Conservation (phyloP, 1,140 invertebrate species). For the Sarcophaga peregrina region DNA sequence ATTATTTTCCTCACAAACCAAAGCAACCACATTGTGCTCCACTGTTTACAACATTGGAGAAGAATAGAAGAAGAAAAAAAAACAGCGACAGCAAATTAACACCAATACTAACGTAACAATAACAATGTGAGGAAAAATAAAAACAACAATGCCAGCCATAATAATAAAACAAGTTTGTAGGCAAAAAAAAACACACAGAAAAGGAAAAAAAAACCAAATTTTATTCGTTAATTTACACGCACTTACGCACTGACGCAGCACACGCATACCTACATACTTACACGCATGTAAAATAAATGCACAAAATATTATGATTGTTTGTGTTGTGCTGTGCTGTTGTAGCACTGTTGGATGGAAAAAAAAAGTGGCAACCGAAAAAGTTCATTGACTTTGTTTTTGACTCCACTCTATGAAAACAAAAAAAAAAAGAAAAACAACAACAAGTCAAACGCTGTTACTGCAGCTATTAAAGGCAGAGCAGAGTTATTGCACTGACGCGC, state of each 20-base stretch:
- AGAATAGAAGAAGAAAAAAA: not conserved
- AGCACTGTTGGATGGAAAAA: not conserved
- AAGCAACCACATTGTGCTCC: not conserved
- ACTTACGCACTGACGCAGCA: not conserved
- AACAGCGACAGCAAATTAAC: slow-evolving; percentile 5
- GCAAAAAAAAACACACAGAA: slow-evolving; percentile 20
- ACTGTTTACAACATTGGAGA: not conserved
- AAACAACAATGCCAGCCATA: not conserved
- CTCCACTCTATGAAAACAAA: not conserved
- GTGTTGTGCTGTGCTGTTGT: too few relatives aligned
- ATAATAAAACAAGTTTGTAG: slow-evolving; percentile 24
- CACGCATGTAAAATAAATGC: not conserved
- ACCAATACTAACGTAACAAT: not conserved
- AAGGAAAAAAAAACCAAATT: not conserved
- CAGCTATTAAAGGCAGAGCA: not conserved
- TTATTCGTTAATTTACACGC: slow-evolving; percentile 23
- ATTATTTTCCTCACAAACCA: not conserved
- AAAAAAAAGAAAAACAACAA: slow-evolving; percentile 11
- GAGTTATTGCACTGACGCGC: slow-evolving; percentile 12
- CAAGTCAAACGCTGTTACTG: not conserved
- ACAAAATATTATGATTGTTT: too few relatives aligned
- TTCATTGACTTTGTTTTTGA: slow-evolving; percentile 29
- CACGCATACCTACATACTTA: not conserved
- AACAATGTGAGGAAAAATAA: not conserved
- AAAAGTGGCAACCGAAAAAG: slow-evolving; percentile 35